Conservation (phyloP, 37 sponge, comb jelly and placozoan genomes). For the Crambe crambe region DNA sequence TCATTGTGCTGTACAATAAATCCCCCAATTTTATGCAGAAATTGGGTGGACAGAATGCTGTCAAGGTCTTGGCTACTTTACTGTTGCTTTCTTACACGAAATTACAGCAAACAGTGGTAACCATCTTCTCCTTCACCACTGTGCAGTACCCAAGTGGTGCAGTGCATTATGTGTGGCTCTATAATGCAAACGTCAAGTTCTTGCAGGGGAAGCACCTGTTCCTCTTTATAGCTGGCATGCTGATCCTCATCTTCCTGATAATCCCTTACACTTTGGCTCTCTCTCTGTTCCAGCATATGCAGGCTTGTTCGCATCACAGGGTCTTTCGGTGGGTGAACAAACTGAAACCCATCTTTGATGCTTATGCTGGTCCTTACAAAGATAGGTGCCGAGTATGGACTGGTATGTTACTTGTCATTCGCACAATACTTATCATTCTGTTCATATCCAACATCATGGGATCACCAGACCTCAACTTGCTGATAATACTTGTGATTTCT, state of each 20-base stretch:
- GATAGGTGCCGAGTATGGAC: slow-evolving; percentile 2
- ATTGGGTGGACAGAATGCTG: neutral
- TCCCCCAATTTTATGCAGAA: neutral
- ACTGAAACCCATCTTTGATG: slow-evolving; percentile 3
- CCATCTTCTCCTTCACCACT: neutral
- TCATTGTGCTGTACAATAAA: neutral
- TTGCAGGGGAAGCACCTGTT: slow-evolving; percentile 2
- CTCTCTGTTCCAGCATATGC: neutral
- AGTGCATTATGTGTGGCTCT: neutral
- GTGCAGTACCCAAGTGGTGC: neutral
- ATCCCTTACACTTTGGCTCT: slow-evolving; percentile 16
- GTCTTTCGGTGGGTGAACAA: neutral
- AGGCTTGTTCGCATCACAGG: neutral
- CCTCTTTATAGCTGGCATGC: neutral
- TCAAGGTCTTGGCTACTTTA: slow-evolving; percentile 25
- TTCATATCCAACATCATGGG: neutral
- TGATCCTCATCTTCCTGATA: slow-evolving; percentile 4
- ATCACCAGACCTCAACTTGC: neutral
- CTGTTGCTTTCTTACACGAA: slow-evolving; percentile 27
- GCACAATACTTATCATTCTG: neutral
- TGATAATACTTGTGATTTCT: neutral
- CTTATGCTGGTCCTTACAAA: slow-evolving; percentile 10
- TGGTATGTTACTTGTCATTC: neutral
- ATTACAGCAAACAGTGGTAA: neutral
- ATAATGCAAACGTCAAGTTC: slow-evolving; percentile 14